Evolutionary conservation across 1,140 invertebrate species (phyloP).

Genomic region (Lineus longissimus): DNA sequence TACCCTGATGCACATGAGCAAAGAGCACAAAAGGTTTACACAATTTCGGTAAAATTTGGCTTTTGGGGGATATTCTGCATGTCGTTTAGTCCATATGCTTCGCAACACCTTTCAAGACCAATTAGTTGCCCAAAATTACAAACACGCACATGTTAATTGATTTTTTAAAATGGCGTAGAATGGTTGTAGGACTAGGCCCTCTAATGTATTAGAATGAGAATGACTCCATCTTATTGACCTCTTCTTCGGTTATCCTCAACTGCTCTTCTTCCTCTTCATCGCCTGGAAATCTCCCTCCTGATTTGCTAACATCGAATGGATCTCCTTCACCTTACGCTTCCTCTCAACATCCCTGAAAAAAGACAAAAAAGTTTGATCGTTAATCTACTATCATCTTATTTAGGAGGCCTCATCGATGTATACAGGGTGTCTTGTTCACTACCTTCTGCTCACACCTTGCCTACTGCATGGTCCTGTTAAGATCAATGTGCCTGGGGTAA

Average conservation of each 20-base stretch:
- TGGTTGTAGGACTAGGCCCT: too few relatives aligned
- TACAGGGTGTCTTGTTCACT: background rate
- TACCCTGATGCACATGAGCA: too few relatives aligned
- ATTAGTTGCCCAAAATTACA: too few relatives aligned
- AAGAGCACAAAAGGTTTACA: too few relatives aligned
- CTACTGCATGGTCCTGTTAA: background rate
- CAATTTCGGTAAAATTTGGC: too few relatives aligned
- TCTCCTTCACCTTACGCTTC: conserved; percentile 78
- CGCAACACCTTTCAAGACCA: too few relatives aligned
- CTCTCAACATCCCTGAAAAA: conserved; percentile 60
- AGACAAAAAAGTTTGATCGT: conserved; percentile 12
- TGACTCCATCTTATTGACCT: too few relatives aligned
- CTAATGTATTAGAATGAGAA: too few relatives aligned
- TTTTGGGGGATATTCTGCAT: too few relatives aligned
- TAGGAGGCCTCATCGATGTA: background rate
- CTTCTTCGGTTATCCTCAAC: background rate
- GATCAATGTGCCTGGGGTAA: background rate
- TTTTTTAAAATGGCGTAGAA: too few relatives aligned
- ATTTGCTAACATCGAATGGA: conserved; percentile 71
- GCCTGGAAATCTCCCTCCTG: conserved; percentile 81
- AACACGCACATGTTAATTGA: too few relatives aligned
- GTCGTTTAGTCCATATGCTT: too few relatives aligned
- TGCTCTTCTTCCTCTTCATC: conserved; percentile 57
- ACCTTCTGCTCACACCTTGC: background rate
- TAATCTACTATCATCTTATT: background rate